phyloP scores from a whole-genome alignment of 2,888 invertebrate species.

The Trissonchulus latispiculum region DNA sequence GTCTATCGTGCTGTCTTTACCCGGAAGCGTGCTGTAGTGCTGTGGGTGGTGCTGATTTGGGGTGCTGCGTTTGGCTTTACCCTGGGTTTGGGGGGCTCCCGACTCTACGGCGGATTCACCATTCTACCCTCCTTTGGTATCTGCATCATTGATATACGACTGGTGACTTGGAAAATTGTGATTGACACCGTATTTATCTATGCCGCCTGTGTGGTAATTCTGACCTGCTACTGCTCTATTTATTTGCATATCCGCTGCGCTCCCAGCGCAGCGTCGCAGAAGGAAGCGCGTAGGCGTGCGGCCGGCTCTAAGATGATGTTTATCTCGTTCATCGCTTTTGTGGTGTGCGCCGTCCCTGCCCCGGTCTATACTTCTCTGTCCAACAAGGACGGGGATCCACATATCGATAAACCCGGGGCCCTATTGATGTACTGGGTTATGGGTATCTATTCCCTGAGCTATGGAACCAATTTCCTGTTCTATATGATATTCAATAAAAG shows the following conservation, averaged over 20 bases:
- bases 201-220: background rate
- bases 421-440: too few relatives aligned
- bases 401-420: too few relatives aligned
- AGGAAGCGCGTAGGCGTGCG: background rate
- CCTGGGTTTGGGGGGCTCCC: background rate
- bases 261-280: background rate
- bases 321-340: background rate
- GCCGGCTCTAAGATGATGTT: constrained; percentile 2
- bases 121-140: background rate
- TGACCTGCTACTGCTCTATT: background rate
- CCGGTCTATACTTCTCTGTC: background rate
- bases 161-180: background rate
- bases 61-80: background rate
- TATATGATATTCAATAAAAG: too few relatives aligned
- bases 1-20: background rate
- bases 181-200: background rate
- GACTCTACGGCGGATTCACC: background rate
- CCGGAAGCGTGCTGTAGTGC: background rate
- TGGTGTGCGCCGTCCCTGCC: constrained; percentile 1
- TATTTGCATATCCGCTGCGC: background rate
- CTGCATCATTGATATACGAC: background rate
- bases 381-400: too few relatives aligned
- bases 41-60: background rate
- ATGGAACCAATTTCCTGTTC: too few relatives aligned
- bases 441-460: too few relatives aligned